A percentile compares a stretch with the other conserved stretches of the same genome.
Evolutionary conservation across 2,888 invertebrate species (phyloP).

Genomic region (Rhamnusium bicolor): DNA sequence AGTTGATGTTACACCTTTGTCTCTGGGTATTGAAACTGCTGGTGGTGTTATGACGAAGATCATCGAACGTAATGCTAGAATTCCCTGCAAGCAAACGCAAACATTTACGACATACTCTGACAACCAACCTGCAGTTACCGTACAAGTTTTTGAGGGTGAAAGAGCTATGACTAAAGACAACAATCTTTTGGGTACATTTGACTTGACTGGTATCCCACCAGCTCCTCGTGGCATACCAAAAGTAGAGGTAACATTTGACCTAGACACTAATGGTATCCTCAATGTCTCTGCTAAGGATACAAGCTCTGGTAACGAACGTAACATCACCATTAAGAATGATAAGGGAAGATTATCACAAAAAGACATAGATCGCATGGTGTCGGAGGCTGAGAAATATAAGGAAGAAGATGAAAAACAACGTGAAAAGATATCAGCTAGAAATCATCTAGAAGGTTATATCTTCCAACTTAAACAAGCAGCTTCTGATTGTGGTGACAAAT

Average conservation of each 20-base stretch:
- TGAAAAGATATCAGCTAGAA: constrained; percentile 79
- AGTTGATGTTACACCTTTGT: constrained; percentile 81
- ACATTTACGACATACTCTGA: constrained; percentile 80
- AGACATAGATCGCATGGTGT: constrained; percentile 86
- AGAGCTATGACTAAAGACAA: constrained; percentile 86
- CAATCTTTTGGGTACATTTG: constrained; percentile 79
- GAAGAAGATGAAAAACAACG: constrained; percentile 82
- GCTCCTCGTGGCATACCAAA: constrained; percentile 80
- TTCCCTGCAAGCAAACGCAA: constrained; percentile 74
- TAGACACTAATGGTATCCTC: constrained; percentile 83
- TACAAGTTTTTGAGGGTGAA: constrained; percentile 80
- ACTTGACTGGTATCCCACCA: constrained; percentile 80
- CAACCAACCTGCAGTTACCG: constrained; percentile 76
- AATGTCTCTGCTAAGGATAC: constrained; percentile 75
- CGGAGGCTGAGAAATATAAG: constrained; percentile 81
- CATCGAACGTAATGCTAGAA: constrained; percentile 74
- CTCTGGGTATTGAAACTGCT: constrained; percentile 84
- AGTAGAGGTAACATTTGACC: constrained; percentile 81
- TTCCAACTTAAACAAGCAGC: constrained; percentile 81
- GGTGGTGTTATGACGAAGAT: constrained; percentile 83
- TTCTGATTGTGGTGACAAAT: constrained; percentile 77
- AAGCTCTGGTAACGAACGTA: constrained; percentile 78
- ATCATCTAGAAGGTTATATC: constrained; percentile 80
- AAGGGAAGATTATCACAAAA: constrained; percentile 85
- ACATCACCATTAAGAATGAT: constrained; percentile 88